Evolutionary conservation across 2,797 vertebrate genomes (phyloP), one percentile per base, ranked within the genome.

Genomic region (Melanotaenia trifasciata): DNA sequence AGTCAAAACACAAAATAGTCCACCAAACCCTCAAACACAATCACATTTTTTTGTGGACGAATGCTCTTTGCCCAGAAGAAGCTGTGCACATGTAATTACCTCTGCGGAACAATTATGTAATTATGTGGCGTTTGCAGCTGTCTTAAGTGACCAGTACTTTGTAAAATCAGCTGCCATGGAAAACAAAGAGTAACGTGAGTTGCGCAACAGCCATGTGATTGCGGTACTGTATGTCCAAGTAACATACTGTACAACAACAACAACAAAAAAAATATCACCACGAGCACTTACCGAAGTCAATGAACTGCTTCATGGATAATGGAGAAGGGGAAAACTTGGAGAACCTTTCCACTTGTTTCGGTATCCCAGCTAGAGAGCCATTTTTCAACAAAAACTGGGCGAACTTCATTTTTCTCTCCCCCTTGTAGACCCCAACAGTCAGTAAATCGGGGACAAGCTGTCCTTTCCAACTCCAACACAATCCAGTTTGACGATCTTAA

Each of bases 291-390:
- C 98, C 98, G 22, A 99, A 99, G 90, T 99, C 98, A 84, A 99
- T 90, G 79, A 99, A 95, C 88, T 99, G 98, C 86, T 99, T 98
- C 91, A 99, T 99, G 43, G 98, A 99, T 56, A 99, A 89, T 0
- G 98, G 98, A 11, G 97, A 99, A 0, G 98, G 98, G 0, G 97
- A 98, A 78, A 95, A 99, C 76, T 97, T 97, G 1, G 97, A 95
- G 76, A 99, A 99, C 73, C 93, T 90, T 83, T 98, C 98, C 85
- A 98, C 96, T 74, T 96, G 96, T 54, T 90, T 94, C 1, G 95
- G 96, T 67, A 95, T 89, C 11, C 94, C 92, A 65, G 85, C 89
- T 33, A 90, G 72, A 0, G 93, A 90, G 74, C 88, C 76, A 72
- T 90, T 95, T 74, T 95, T 95, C 76, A 95, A 58, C 79, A 96